These are phyloP conservation scores for Frankliniella intonsa DNA, from an alignment of 2,888 invertebrate genomes.

Conservation along the genomic window DNA sequence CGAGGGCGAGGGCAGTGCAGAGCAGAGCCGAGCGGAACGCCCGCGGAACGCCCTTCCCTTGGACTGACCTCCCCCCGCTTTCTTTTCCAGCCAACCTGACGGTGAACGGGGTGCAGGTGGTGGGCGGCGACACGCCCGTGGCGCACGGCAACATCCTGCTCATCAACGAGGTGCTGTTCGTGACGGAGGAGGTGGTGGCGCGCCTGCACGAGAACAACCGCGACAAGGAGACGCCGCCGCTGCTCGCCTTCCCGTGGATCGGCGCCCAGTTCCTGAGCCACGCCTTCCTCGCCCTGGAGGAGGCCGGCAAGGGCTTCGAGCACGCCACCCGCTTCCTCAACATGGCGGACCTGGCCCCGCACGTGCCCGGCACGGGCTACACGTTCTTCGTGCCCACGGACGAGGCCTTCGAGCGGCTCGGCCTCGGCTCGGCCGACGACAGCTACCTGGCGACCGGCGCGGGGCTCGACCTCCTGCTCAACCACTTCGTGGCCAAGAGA, in stretches of 20 bases:
- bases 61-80: conserved; percentile 20
- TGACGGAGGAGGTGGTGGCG: conserved; percentile 58
- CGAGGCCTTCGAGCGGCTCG: conserved; percentile 59
- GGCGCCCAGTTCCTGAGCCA: conserved; percentile 61
- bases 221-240: conserved; percentile 61
- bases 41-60: not conserved
- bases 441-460: conserved; percentile 54
- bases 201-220: conserved; percentile 59
- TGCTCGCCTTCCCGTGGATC: conserved; percentile 61
- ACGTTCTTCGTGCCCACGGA: conserved; percentile 68
- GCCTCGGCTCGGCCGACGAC: conserved; percentile 55
- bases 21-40: not conserved
- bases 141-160: conserved; percentile 60
- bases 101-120: conserved; percentile 57
- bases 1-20: not conserved
- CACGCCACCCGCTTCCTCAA: conserved; percentile 60
- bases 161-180: conserved; percentile 59
- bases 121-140: conserved; percentile 57
- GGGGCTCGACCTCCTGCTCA: conserved; percentile 55
- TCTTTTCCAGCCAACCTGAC: conserved; percentile 49
- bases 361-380: conserved; percentile 59
- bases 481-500: conserved; percentile 59
- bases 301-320: conserved; percentile 49
- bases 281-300: conserved; percentile 57
- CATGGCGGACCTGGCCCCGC: conserved; percentile 57